A percentile compares a stretch with the other conserved stretches of the same genome.
Evolutionary conservation across 2,888 invertebrate species (phyloP).

Genomic region (Athrips mouffetella): DNA sequence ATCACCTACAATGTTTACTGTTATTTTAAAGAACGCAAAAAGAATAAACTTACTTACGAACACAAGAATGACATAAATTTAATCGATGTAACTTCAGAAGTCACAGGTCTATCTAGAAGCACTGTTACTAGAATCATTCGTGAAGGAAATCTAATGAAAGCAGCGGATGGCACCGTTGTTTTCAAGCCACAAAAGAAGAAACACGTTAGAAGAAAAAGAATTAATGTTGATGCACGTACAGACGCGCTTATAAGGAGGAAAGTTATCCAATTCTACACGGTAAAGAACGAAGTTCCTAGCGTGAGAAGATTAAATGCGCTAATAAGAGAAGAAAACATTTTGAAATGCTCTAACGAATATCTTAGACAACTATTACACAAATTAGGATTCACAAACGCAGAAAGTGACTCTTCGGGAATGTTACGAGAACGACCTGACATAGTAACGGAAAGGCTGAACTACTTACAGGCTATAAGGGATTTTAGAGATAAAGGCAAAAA

Average conservation of each 20-base stretch:
- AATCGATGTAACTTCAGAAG: constrained; percentile 8
- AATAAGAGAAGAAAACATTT: constrained; percentile 16
- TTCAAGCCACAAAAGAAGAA: constrained; percentile 5
- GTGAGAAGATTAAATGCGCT: constrained; percentile 14
- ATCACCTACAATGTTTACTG: constrained; percentile 14
- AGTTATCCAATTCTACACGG: constrained; percentile 14
- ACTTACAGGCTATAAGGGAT: constrained; percentile 8
- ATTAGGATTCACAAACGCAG: constrained; percentile 14
- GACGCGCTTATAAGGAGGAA: constrained; percentile 16
- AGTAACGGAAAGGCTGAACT: constrained; percentile 2
- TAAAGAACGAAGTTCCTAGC: constrained; percentile 15
- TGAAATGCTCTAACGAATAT: constrained; percentile 17
- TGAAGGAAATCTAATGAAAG: constrained; percentile 13
- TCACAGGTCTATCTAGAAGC: constrained; percentile 14
- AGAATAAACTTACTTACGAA: constrained; percentile 6
- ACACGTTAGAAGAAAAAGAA: constrained; percentile 14
- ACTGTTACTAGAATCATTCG: constrained; percentile 13
- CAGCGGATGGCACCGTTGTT: neutral
- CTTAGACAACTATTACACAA: constrained; percentile 15
- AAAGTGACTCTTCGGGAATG: neutral
- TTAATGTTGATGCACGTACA: constrained; percentile 10
- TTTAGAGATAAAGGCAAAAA: constrained; percentile 5
- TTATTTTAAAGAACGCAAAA: constrained; percentile 12
- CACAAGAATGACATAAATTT: constrained; percentile 14
- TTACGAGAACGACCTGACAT: constrained; percentile 3